A percentile compares a stretch with the other conserved stretches of the same genome.
Conservation (phyloP, 2,888 invertebrate species). For the Pyrochroa serraticornis region DNA sequence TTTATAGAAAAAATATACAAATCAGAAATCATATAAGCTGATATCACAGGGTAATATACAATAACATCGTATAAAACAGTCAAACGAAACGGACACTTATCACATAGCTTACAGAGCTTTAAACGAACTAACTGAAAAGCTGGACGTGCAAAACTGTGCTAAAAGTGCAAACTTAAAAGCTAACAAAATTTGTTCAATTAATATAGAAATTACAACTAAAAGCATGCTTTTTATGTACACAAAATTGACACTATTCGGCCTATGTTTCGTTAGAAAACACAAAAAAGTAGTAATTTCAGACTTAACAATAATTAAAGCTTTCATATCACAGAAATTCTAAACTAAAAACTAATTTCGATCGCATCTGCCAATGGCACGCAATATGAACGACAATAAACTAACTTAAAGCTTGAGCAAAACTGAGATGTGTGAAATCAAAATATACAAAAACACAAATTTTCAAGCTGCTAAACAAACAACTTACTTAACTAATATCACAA, state of each 20-base stretch:
- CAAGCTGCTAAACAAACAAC: conserved; percentile 17
- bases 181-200: conserved; percentile 30
- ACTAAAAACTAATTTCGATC: conserved; percentile 7
- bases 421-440: conserved; percentile 45
- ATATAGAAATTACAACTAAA: conserved; percentile 32
- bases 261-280: conserved; percentile 33
- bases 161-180: conserved; percentile 23
- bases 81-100: conserved; percentile 38
- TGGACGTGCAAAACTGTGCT: conserved; percentile 34
- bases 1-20: conserved; percentile 28
- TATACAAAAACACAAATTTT: conserved; percentile 12
- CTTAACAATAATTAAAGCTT: conserved; percentile 37
- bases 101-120: conserved; percentile 54
- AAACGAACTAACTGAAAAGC: conserved; percentile 41
- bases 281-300: conserved; percentile 12
- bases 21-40: conserved; percentile 53
- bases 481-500: conserved; percentile 6
- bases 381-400: conserved; percentile 7
- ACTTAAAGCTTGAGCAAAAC: conserved; percentile 57
- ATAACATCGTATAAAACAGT: conserved; percentile 33
- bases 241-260: conserved; percentile 59
- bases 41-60: conserved; percentile 55
- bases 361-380: conserved; percentile 3
- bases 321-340: conserved; percentile 24
- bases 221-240: conserved; percentile 51